Conservation (phyloP, 53 echinoderm and acorn worm species). For the Henricia sp. region DNA sequence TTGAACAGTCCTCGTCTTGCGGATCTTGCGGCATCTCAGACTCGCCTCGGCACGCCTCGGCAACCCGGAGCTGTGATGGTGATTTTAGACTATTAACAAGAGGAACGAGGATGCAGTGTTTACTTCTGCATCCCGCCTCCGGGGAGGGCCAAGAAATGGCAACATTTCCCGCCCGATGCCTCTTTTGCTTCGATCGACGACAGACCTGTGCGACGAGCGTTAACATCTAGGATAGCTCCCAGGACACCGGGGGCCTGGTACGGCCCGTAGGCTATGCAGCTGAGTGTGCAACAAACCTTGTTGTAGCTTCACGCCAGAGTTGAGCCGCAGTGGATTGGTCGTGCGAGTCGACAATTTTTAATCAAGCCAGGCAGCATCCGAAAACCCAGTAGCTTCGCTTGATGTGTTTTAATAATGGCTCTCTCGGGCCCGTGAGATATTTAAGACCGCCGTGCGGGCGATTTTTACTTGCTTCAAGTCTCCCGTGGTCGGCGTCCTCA, state of each 20-base stretch:
- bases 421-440: slow-evolving; percentile 21
- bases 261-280: not conserved
- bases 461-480: not conserved
- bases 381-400: slow-evolving; percentile 15
- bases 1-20: not conserved
- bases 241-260: not conserved
- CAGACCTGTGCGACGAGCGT: slow-evolving; percentile 15
- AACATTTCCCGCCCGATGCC: not conserved
- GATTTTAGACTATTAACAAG: slow-evolving; percentile 1
- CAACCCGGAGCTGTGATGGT: not conserved
- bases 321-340: slow-evolving; percentile 37
- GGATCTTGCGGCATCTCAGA: not conserved
- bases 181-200: not conserved
- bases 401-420: slow-evolving; percentile 51
- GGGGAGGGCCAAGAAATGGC: not conserved
- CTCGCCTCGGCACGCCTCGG: not conserved
- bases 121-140: slow-evolving; percentile 7
- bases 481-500: not conserved
- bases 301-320: slow-evolving; percentile 3
- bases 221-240: slow-evolving; percentile 22
- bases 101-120: slow-evolving; percentile 4
- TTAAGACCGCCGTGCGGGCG: not conserved
- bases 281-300: not conserved
- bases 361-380: slow-evolving; percentile 34
- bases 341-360: slow-evolving; percentile 30